These are phyloP conservation scores for Mechanitis messenoides DNA, from an alignment of 2,888 invertebrate species.

Conservation along the genomic window DNA sequence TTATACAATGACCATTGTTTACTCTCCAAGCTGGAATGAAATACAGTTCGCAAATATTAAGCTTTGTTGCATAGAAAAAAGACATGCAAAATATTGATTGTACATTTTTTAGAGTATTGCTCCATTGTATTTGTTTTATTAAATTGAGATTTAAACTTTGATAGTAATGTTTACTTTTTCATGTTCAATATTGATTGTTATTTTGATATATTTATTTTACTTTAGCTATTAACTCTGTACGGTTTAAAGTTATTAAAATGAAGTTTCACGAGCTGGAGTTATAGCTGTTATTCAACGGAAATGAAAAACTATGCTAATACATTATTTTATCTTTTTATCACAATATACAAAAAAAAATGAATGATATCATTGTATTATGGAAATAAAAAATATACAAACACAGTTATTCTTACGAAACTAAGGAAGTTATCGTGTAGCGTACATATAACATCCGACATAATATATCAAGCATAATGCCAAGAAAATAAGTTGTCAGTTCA, in stretches of 20 bases:
- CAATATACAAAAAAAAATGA: too few species aligned
- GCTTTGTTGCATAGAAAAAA: constrained; percentile 24
- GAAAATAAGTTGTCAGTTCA: constrained; percentile 19
- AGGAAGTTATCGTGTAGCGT: constrained; percentile 7
- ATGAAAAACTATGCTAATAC: background rate
- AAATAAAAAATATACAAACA: too few species aligned
- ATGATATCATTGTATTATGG: too few species aligned
- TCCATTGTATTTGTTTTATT: constrained; percentile 14
- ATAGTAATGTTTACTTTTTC: background rate
- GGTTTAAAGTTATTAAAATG: background rate
- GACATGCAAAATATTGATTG: constrained; percentile 24
- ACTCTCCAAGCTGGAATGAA: constrained; percentile 25
- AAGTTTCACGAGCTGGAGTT: background rate
- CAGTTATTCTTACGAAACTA: constrained; percentile 1
- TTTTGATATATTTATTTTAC: background rate
- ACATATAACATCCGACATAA: constrained; percentile 14
- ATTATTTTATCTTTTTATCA: background rate
- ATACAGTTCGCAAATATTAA: constrained; percentile 26
- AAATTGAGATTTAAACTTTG: constrained; percentile 15
- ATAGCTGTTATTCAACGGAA: too few species aligned
- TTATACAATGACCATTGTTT: constrained; percentile 30
- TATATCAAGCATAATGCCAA: constrained; percentile 22
- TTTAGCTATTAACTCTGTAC: background rate
- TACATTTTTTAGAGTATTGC: constrained; percentile 20
- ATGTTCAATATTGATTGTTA: background rate